These are phyloP conservation scores for Martes flavigula DNA, from an alignment of 2,797 vertebrate genomes.

Conservation along the genomic window DNA sequence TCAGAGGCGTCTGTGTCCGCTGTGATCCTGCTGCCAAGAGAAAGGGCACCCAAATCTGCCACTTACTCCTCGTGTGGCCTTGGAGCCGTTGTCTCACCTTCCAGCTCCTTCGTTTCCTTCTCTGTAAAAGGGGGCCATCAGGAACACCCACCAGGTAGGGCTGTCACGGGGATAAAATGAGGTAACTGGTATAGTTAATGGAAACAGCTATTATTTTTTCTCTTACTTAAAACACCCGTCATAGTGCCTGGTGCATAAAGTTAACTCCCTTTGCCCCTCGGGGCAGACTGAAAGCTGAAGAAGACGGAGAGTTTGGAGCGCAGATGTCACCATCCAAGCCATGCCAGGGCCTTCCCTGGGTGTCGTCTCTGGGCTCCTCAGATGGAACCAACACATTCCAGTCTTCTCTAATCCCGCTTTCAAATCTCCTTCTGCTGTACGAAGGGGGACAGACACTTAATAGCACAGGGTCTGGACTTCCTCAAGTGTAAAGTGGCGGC, in stretches of 20 bases:
- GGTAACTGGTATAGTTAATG: neutral
- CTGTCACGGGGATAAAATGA: neutral
- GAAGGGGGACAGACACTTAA: neutral
- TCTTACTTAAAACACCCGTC: neutral
- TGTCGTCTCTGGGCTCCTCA: neutral
- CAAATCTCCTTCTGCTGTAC: neutral
- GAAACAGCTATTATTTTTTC: neutral
- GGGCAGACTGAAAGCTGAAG: neutral
- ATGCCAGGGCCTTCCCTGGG: neutral
- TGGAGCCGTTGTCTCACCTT: neutral
- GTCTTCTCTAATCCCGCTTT: neutral
- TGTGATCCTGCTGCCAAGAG: fast-evolving
- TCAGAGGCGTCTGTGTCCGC: neutral
- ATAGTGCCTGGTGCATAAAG: neutral
- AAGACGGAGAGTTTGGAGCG: neutral
- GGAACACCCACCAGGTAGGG: too few species aligned
- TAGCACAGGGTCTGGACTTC: neutral
- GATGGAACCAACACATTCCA: neutral
- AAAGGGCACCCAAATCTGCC: neutral
- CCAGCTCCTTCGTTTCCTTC: neutral
- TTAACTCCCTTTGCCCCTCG: neutral
- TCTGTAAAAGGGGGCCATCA: neutral
- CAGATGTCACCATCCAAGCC: neutral
- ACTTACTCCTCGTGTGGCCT: fast-evolving
- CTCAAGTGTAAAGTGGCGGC: neutral